Evolutionary conservation across 1,140 invertebrate species (phyloP).

Genomic region (Musca domestica): DNA sequence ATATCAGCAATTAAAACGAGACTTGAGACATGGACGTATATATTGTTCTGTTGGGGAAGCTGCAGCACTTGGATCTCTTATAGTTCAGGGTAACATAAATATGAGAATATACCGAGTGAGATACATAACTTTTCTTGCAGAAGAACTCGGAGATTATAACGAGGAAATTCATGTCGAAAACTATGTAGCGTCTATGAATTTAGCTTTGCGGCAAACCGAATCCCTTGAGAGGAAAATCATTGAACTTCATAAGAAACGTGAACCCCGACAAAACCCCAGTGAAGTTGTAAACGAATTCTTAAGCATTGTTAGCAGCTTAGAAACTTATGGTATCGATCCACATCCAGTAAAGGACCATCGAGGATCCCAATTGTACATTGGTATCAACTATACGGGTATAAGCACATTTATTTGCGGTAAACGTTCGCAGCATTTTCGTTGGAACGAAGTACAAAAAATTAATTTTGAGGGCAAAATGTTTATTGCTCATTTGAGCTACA

Average conservation of each 20-base stretch:
- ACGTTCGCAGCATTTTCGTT: slow-evolving; percentile 91
- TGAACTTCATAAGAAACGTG: slow-evolving; percentile 79
- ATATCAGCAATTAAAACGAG: slow-evolving; percentile 91
- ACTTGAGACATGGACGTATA: slow-evolving; percentile 89
- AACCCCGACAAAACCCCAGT: slow-evolving; percentile 40
- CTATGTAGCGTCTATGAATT: slow-evolving; percentile 88
- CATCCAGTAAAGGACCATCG: slow-evolving; percentile 87
- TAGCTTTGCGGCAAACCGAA: slow-evolving; percentile 88
- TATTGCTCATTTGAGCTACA: slow-evolving; percentile 84
- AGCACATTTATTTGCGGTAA: slow-evolving; percentile 91
- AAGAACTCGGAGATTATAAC: slow-evolving; percentile 93
- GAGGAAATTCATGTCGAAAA: slow-evolving; percentile 82
- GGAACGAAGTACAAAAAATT: slow-evolving; percentile 92
- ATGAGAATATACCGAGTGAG: background rate
- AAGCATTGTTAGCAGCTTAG: slow-evolving; percentile 72
- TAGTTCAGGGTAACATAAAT: slow-evolving; percentile 79
- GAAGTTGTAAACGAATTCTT: slow-evolving; percentile 49
- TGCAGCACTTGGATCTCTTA: slow-evolving; percentile 84
- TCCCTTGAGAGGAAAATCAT: slow-evolving; percentile 86
- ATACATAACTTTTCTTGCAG: slow-evolving; percentile 57
- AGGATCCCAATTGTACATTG: slow-evolving; percentile 82
- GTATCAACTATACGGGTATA: slow-evolving; percentile 92
- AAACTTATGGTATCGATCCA: slow-evolving; percentile 96
- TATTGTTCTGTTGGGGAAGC: slow-evolving; percentile 88
- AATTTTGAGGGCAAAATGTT: slow-evolving; percentile 99